Evolutionary conservation across 1,140 invertebrate species (phyloP), one percentile per base, ranked within the genome.

Genomic region (Camponotus vicinus): DNA sequence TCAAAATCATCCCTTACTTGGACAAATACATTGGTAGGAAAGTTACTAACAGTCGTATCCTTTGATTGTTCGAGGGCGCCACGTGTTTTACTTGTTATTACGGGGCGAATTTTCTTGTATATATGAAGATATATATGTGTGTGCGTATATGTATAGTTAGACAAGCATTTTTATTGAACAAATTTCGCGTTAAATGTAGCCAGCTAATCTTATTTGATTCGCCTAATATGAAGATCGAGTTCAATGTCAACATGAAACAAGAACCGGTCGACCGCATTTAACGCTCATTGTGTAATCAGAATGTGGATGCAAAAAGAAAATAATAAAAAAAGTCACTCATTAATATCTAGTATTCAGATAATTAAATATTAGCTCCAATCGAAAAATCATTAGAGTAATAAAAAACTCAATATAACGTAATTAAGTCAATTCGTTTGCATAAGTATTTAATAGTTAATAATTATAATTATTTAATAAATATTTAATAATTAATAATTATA

Each of bases 41-140:
- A 73, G 79, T 61, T 73, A 37, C 79, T 21, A 55, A 34, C 32
- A 76, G 70, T 42, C 13, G 40, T 21, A 79, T 88, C 71, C 69
- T 91, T 86, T 59, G 32, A 34, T 76, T 78, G 80, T 73, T 83
- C 34, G 90, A 85, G 87, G 89, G 89, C 90, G 89, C 90, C 89
- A 91, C 90, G 78, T 89, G 82, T 59, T 73, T 89, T 55, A 55
- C 66, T 5, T 63, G 85, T 73, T 70, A 89, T 18, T 45, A 75
- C 27, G 40, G 61, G 18, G 27, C 18, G 32, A 83, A 34, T 71
- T 71, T 42, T 11, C 40, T n/a, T 66, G 32, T 55, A 37, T 21
- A 52, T 52, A 52, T 15, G 42, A 11, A 45, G 42, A 2, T 6
- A 11, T 7, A 15, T 0, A 3, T 5, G 27, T 21, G 15, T 8